Base-by-base conservation (phyloP, 2,113 vertebrate genomes). In the Colistium nudipinnis region DNA sequence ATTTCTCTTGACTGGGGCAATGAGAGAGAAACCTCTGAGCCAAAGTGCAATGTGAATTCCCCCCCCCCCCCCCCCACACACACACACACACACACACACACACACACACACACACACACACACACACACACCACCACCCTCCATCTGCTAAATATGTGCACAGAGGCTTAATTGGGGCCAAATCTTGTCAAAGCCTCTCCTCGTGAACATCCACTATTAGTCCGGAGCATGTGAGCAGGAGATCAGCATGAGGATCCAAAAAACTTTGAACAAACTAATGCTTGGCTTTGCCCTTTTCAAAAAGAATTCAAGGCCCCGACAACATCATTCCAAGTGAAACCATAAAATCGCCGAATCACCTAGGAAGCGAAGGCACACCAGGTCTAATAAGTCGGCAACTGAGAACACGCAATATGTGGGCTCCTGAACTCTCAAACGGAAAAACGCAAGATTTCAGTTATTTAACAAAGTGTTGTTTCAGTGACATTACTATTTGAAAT, bases 101-200 rank as follows among this genome's bases (percentile, higher is more conserved):
- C n/a, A n/a, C n/a, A n/a, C n/a, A n/a, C n/a, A n/a, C n/a, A n/a
- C n/a, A n/a, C n/a, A n/a, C n/a, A n/a, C n/a, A n/a, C n/a, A n/a
- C n/a, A n/a, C n/a, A n/a, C n/a, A n/a, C n/a, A n/a, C n/a, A n/a
- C n/a, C n/a, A n/a, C n/a, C n/a, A n/a, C n/a, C n/a, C 70, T 82
- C 80, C 85, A 84, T 87, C 88, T 88, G 82, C 66, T 84, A 64
- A 63, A 82, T 85, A 67, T 80, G 80, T 30, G 71, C 84, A 78
- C 76, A 51, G 62, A 70, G 71, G 68, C 86, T 88, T 90, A 90
- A 90, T 90, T 90, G 86, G 86, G 72, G 74, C 80, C 86, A 85
- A 85, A 68, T 83, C 82, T 80, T 86, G 88, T 87, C 88, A 90
- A 54, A 82, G 75, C 49, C 12, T 76, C 80, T 63, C 63, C 65